These are phyloP conservation scores for Geotrypetes seraphini DNA, from an alignment of 2,797 vertebrate species.

Conservation along the genomic window DNA sequence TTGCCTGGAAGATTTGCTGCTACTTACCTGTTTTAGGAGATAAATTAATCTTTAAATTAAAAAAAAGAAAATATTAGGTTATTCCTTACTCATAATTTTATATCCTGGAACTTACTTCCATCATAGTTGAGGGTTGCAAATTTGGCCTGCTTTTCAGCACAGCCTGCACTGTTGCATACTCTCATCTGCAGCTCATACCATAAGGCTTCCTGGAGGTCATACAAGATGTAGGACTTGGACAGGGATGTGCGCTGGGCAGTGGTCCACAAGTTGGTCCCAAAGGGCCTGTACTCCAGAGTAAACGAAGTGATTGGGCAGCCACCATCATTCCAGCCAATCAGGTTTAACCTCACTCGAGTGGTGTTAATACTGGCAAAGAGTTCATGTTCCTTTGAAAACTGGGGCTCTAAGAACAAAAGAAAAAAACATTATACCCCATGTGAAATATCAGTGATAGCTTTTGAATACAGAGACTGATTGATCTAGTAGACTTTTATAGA, in stretches of 20 bases:
- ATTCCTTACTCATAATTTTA: too few relatives aligned
- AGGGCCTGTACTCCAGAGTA: slow-evolving; percentile 85
- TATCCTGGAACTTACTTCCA: slow-evolving; percentile 89
- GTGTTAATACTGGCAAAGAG: slow-evolving; percentile 93
- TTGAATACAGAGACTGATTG: too few relatives aligned
- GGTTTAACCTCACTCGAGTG: slow-evolving; percentile 80
- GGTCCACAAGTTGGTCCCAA: slow-evolving; percentile 83
- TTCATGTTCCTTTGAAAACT: slow-evolving; percentile 96
- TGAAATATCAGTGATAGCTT: too few relatives aligned
- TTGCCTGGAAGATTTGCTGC: too few relatives aligned
- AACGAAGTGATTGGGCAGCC: slow-evolving; percentile 96
- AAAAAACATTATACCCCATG: too few relatives aligned
- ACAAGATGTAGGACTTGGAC: slow-evolving; percentile 88
- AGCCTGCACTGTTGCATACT: slow-evolving; percentile 94
- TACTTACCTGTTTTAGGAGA: too few relatives aligned
- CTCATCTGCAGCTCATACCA: slow-evolving; percentile 97
- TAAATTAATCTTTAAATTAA: too few relatives aligned
- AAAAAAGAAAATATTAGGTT: too few relatives aligned
- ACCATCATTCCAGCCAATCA: slow-evolving; percentile 94
- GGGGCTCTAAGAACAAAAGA: slow-evolving; percentile 76
- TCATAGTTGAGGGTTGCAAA: slow-evolving; percentile 90
- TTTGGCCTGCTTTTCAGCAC: slow-evolving; percentile 84
- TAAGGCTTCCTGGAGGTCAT: slow-evolving; percentile 87
- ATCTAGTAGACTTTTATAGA: too few relatives aligned
- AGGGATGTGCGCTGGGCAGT: slow-evolving; percentile 86